Evolutionary conservation across 2,888 invertebrate genomes (phyloP).

Genomic region (Pegoplata infirma): DNA sequence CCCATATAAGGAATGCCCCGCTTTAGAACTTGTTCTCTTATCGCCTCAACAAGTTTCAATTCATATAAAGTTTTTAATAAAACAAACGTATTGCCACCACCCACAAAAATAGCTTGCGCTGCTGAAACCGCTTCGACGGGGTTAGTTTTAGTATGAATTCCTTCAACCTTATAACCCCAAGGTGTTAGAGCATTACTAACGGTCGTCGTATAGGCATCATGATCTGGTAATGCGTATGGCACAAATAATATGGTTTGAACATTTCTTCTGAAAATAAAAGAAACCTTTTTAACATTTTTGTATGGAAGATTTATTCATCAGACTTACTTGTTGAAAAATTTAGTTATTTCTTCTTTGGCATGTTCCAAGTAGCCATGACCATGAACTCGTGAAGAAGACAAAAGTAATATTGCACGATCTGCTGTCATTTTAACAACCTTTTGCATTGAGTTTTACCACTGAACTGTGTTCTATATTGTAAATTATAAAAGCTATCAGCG

Average conservation of each 20-base stretch:
- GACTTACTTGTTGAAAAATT: constrained; percentile 81
- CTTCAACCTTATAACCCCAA: constrained; percentile 83
- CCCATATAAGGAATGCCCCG: constrained; percentile 86
- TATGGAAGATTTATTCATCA: neutral
- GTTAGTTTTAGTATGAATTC: constrained; percentile 82
- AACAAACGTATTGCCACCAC: constrained; percentile 90
- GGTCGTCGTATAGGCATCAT: constrained; percentile 83
- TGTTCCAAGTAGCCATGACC: constrained; percentile 84
- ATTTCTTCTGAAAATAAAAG: constrained; percentile 79
- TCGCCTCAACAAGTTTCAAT: constrained; percentile 81
- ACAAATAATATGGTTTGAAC: constrained; percentile 84
- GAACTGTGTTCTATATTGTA: neutral
- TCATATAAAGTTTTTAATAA: constrained; percentile 86
- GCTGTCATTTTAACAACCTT: constrained; percentile 58
- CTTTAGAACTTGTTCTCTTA: constrained; percentile 82
- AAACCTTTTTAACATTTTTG: neutral
- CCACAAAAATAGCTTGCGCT: constrained; percentile 86
- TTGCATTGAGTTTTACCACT: constrained; percentile 7
- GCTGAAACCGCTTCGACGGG: constrained; percentile 80
- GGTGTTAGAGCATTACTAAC: constrained; percentile 81
- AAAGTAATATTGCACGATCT: constrained; percentile 81
- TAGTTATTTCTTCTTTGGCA: constrained; percentile 82
- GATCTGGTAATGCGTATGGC: constrained; percentile 85
- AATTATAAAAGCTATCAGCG: constrained; percentile 27
- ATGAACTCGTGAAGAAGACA: constrained; percentile 85